phyloP scores from a whole-genome alignment of 92 coral and sea anemone species.

The Hydrozoanthus gracilis region DNA sequence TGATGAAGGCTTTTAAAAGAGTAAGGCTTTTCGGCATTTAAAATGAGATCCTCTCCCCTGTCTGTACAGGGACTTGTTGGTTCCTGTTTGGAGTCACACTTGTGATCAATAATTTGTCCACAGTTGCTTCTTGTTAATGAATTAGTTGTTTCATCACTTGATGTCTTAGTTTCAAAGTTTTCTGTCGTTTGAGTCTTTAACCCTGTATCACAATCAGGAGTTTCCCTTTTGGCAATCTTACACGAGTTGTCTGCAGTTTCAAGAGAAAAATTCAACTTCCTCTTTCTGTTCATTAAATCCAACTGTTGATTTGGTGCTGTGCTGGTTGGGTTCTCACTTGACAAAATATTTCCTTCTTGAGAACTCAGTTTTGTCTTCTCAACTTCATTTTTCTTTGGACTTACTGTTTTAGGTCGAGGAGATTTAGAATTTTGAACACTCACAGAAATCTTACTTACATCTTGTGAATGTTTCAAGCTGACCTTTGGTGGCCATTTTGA shows the following conservation, averaged over 20 bases:
- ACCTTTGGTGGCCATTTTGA: constrained; percentile 56
- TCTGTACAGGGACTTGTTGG: not conserved
- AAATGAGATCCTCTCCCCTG: not conserved
- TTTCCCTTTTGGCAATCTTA: not conserved
- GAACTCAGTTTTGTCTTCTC: not conserved
- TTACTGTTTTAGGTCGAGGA: constrained; percentile 32
- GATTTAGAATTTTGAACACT: constrained; percentile 47
- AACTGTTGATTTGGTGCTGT: constrained; percentile 22
- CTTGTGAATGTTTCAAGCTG: constrained; percentile 33
- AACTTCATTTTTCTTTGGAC: constrained; percentile 54
- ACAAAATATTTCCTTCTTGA: not conserved
- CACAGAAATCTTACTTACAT: constrained; percentile 52
- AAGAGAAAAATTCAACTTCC: not conserved
- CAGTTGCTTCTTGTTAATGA: not conserved
- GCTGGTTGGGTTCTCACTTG: constrained; percentile 15
- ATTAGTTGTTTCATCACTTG: not conserved
- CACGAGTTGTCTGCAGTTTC: constrained; percentile 14
- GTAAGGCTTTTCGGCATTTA: not conserved
- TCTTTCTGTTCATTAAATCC: constrained; percentile 12
- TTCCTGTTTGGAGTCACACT: constrained; percentile 18
- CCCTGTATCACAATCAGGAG: not conserved
- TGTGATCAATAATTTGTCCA: not conserved
- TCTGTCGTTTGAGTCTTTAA: not conserved
- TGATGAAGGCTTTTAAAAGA: not conserved
- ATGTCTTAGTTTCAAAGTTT: not conserved